Conservation (phyloP, 2,888 invertebrate genomes). For the Atethmia centrago region DNA sequence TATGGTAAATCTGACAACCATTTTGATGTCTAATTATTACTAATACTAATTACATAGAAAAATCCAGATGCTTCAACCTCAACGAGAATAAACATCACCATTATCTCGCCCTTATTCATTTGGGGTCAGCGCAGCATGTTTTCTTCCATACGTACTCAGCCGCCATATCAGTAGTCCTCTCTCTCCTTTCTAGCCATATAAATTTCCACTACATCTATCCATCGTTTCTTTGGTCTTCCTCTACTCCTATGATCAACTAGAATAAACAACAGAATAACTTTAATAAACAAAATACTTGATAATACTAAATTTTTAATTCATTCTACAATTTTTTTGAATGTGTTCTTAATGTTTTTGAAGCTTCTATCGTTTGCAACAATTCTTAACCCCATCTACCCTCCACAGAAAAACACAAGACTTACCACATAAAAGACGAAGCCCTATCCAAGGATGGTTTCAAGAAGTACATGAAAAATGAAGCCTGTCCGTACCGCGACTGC, state of each 20-base stretch:
- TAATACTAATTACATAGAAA: neutral
- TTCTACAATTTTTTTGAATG: neutral
- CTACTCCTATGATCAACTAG: neutral
- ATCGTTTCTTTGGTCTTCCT: neutral
- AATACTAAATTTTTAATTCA: neutral
- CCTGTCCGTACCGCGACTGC: conserved; percentile 97
- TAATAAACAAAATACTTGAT: neutral
- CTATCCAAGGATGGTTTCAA: conserved; percentile 98
- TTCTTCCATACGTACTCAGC: neutral
- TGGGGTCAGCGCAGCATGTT: neutral
- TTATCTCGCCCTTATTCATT: neutral
- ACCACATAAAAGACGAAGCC: conserved; percentile 99
- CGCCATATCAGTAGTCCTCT: no score
- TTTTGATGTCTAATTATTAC: conserved; percentile 24
- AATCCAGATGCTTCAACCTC: neutral
- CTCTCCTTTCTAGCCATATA: no score
- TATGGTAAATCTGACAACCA: conserved; percentile 54
- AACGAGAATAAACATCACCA: neutral
- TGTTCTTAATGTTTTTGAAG: neutral
- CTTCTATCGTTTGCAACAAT: neutral
- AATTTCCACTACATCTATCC: no score
- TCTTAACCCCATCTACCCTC: neutral
- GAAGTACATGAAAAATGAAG: conserved; percentile 99
- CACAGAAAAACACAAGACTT: conserved; percentile 99
- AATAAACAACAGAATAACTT: neutral